phyloP scores from a whole-genome alignment of 2,888 invertebrate genomes.

The Metopia argyrocephala region DNA sequence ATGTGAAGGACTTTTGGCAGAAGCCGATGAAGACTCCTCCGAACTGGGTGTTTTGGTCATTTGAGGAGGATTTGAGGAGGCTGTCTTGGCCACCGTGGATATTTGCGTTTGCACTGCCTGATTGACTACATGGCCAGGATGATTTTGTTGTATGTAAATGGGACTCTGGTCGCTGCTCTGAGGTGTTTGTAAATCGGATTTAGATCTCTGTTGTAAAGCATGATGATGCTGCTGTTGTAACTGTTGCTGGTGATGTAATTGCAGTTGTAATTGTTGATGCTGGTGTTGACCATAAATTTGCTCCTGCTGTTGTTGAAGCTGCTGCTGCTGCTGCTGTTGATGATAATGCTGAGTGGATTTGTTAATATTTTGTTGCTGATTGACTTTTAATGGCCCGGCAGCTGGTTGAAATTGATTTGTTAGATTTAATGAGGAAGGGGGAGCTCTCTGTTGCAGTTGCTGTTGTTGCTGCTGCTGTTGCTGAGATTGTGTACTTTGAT shows the following conservation, averaged over 20 bases:
- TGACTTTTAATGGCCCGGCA: slow-evolving; percentile 75
- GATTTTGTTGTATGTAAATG: slow-evolving; percentile 78
- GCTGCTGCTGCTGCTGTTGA: slow-evolving; percentile 71
- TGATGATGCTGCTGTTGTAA: slow-evolving; percentile 69
- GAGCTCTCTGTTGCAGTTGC: slow-evolving; percentile 72
- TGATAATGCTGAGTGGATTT: slow-evolving; percentile 67
- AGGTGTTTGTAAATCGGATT: slow-evolving; percentile 72
- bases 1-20: slow-evolving; percentile 73
- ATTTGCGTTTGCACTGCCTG: slow-evolving; percentile 79
- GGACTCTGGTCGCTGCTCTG: slow-evolving; percentile 77
- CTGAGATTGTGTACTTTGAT: slow-evolving; percentile 65
- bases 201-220: slow-evolving; percentile 72
- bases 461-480: slow-evolving; percentile 63
- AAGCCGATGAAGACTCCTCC: slow-evolving; percentile 72
- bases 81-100: slow-evolving; percentile 71
- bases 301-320: slow-evolving; percentile 68
- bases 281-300: slow-evolving; percentile 77
- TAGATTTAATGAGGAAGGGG: slow-evolving; percentile 77
- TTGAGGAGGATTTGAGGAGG: slow-evolving; percentile 59
- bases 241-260: slow-evolving; percentile 78
- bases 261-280: slow-evolving; percentile 76
- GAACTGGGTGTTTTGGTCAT: slow-evolving; percentile 75
- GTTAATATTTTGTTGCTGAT: slow-evolving; percentile 68
- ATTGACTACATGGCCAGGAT: slow-evolving; percentile 78
- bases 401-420: slow-evolving; percentile 77